A percentile compares a stretch with the other conserved stretches of the same genome.
phyloP scores from a whole-genome alignment of 1,140 invertebrate species.

The Stenopsyche tienmushanensis region DNA sequence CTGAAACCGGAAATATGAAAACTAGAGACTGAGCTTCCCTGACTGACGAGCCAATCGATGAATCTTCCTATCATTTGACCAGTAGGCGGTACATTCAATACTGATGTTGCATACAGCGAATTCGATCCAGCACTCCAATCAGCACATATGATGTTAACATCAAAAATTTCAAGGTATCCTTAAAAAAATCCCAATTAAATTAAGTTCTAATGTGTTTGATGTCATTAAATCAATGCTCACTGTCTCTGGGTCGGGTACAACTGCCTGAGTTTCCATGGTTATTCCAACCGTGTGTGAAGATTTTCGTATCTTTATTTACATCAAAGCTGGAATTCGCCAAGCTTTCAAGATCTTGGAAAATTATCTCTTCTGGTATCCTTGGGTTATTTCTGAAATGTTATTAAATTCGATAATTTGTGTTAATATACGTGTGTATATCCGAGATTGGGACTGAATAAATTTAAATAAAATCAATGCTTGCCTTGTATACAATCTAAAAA shows the following conservation, averaged over 20 bases:
- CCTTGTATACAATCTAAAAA: conserved; percentile 33
- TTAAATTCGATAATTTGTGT: neutral
- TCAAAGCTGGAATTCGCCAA: neutral
- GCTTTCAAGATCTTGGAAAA: neutral
- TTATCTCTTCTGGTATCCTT: no score
- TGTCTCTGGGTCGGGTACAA: no score
- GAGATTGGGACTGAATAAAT: neutral
- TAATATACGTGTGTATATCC: neutral
- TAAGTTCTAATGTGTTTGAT: no score
- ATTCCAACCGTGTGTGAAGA: conserved; percentile 43
- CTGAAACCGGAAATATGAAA: conserved; percentile 60
- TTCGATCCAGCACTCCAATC: conserved; percentile 56
- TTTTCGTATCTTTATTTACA: neutral
- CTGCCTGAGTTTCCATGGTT: conserved; percentile 17
- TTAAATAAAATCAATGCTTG: neutral
- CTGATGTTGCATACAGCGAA: conserved; percentile 53
- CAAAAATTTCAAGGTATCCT: no score
- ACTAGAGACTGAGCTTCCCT: conserved; percentile 44
- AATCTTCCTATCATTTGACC: conserved; percentile 56
- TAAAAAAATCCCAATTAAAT: no score
- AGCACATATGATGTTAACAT: conserved; percentile 59
- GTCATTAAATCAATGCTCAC: no score
- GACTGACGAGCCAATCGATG: conserved; percentile 51
- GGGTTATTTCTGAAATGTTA: neutral
- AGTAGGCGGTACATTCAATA: conserved; percentile 52